Evolutionary conservation across 2,888 invertebrate species (phyloP), one percentile per base, ranked within the genome.

Genomic region (Aleiodes alternator): DNA sequence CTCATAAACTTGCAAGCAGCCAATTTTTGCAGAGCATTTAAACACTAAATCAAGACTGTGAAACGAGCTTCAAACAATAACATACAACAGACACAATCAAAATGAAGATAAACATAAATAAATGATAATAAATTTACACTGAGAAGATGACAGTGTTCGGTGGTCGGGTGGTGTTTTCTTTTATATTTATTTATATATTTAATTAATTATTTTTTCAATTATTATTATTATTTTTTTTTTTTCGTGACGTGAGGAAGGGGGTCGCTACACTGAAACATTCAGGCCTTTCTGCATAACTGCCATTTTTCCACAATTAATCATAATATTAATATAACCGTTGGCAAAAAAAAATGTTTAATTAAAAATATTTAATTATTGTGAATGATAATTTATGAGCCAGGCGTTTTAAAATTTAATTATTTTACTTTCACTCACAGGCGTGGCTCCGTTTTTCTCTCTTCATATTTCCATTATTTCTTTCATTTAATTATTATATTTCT

Each of bases 211-310:
- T 34, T 34, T 34, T 4, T 34, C 34, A 34, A 34, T 34, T 6
- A 34, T 34, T 23, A 23, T 23, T 23, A 23, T 23, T 23, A 1
- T 34, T 34, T 79, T 76, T 82, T 84, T 64, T 79, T 81, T 78
- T 81, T 86, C 84, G 85, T 86, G 87, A 86, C 85, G 84, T 85
- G 87, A 87, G 87, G 87, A 87, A 87, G 87, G 86, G 87, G 87
- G 84, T 84, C 83, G 87, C 87, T 87, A 87, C 86, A 86, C 85
- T 86, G 87, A 86, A 87, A 87, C 87, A 87, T 87, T 85, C 87
- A 87, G 84, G 85, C 86, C 84, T 84, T 79, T 86, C 84, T 84
- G 83, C 84, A 86, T 81, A 86, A 84, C 83, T 83, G 87, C 85
- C 84, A 83, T 80, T 83, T 23, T 81, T 43, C 43, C 80, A 84